Conservation (phyloP, 2,113 vertebrate species). For the Pristiophorus japonicus region DNA sequence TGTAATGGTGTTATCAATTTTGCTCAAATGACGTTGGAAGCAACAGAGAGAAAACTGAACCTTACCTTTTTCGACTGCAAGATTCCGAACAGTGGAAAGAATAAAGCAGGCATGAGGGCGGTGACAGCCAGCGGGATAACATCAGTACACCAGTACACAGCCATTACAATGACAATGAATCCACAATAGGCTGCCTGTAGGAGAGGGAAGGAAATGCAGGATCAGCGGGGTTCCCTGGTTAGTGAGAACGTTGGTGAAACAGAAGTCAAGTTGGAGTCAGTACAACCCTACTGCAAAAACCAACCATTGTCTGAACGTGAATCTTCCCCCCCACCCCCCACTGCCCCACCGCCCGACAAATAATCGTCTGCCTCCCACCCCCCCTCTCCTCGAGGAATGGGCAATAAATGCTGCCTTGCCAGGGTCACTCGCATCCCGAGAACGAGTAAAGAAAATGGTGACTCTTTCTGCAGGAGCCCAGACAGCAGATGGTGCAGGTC, state of each 20-base stretch:
- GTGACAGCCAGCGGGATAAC: conserved; percentile 84
- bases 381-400: neutral
- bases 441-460: too few species aligned
- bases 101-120: conserved; percentile 74
- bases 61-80: conserved; percentile 77
- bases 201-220: conserved; percentile 27
- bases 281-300: too few species aligned
- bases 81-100: conserved; percentile 85
- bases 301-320: too few species aligned
- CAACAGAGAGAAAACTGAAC: neutral
- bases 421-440: too few species aligned
- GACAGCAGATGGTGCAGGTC: too few species aligned
- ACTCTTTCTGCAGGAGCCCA: too few species aligned
- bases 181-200: conserved; percentile 79
- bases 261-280: too few species aligned
- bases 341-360: too few species aligned
- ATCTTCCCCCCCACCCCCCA: too few species aligned
- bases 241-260: neutral
- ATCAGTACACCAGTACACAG: conserved; percentile 90
- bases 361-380: too few species aligned
- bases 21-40: neutral
- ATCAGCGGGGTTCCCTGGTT: neutral
- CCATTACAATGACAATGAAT: conserved; percentile 84
- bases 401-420: too few species aligned
- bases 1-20: neutral